Evolutionary conservation across 1,140 invertebrate species (phyloP), one percentile per base, ranked within the genome.

Genomic region (Archegozetes longisetosus): DNA sequence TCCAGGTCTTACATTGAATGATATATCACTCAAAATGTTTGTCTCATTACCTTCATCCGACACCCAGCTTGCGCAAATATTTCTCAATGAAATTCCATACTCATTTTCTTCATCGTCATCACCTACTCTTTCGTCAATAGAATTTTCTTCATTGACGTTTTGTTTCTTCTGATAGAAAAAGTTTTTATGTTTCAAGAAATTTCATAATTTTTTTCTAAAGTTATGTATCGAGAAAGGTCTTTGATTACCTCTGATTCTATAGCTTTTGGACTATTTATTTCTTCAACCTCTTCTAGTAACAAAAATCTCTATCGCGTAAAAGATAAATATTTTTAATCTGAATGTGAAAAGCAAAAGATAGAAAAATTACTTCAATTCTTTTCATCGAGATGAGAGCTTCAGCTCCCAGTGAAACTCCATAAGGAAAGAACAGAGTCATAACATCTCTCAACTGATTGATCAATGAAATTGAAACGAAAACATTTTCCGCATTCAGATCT

Each of bases 241-340:
- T n/a, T n/a, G n/a, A n/a, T n/a, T n/a, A n/a, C n/a, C n/a, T n/a
- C n/a, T n/a, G n/a, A n/a, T n/a, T n/a, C n/a, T n/a, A n/a, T n/a
- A n/a, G n/a, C n/a, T n/a, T n/a, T n/a, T n/a, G n/a, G n/a, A n/a
- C n/a, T n/a, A n/a, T n/a, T n/a, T 40, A 9, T 40, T 6, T 17
- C 64, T 51, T 62, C 59, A 46, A 66, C 68, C 53, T 70, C 69
- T 48, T 69, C 68, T 26, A 69, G 51, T 20, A 68, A 28, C 14
- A 70, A 58, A 20, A 70, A 65, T 63, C 65, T 64, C 69, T 70
- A 55, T 1, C 55, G 6, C 6, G 17, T 9, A 6, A 40, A 40
- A 83, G 81, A 69, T 83, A 85, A 77, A 88, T 84, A 72, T 85
- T 78, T 54, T 84, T 78, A 0, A 86, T 80, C 0, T 40, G 17